Percentiles rank a stretch among this genome's conserved stretches.
These are phyloP conservation scores for Platanista minor DNA, from an alignment of 2,113 vertebrate genomes.

Conservation along the genomic window DNA sequence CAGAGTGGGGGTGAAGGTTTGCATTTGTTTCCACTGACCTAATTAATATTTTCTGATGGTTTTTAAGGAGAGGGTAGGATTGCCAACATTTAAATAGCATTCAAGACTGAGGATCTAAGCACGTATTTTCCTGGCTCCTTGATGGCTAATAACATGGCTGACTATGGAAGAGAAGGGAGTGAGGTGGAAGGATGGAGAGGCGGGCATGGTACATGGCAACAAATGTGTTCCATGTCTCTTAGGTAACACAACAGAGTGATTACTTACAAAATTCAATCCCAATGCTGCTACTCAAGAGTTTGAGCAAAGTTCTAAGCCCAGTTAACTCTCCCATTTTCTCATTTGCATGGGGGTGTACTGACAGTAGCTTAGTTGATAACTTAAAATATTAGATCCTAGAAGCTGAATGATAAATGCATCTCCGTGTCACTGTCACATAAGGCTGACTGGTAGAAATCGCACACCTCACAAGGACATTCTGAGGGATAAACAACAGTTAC, in stretches of 20 bases:
- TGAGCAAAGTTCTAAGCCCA: neutral
- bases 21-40: neutral
- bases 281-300: neutral
- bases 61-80: neutral
- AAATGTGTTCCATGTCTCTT: neutral
- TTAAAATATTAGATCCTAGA: conserved; percentile 48
- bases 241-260: neutral
- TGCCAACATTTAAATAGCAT: neutral
- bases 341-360: neutral
- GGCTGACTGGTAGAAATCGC: conserved; percentile 1
- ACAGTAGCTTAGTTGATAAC: conserved; percentile 42
- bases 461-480: conserved; percentile 42
- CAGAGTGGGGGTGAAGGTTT: neutral
- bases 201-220: neutral
- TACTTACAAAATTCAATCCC: conserved; percentile 15
- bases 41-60: neutral
- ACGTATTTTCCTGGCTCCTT: neutral
- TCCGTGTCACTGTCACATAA: conserved; percentile 1
- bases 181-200: neutral
- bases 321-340: neutral
- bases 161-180: neutral
- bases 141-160: neutral
- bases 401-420: conserved; percentile 20
- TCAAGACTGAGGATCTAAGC: neutral
- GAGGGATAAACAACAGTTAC: conserved; percentile 16